Evolutionary conservation across 1,140 invertebrate genomes (phyloP).

Genomic region (Philopotamus ludificatus): DNA sequence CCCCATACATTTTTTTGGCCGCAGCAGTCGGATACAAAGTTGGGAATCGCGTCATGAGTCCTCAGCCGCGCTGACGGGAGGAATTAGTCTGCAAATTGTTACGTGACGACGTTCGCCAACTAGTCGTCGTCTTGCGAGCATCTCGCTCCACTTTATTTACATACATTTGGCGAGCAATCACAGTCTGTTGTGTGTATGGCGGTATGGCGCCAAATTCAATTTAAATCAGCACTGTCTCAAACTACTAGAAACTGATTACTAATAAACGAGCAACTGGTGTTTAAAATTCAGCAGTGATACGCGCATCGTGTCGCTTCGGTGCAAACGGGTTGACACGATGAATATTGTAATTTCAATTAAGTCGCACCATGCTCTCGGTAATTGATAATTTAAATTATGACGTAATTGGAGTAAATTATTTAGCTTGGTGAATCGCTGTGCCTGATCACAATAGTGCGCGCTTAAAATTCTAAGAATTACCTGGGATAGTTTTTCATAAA

Average conservation of each 20-base stretch:
- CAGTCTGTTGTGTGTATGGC: conserved; percentile 8
- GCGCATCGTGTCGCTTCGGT: too few species aligned
- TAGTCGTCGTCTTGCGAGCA: conserved; percentile 18
- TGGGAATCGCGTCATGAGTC: conserved; percentile 8
- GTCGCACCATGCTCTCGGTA: too few species aligned
- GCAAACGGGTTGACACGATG: too few species aligned
- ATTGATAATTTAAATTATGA: too few species aligned
- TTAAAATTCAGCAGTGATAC: neutral
- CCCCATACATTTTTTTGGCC: neutral
- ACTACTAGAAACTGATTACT: neutral
- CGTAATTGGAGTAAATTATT: too few species aligned
- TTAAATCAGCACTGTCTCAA: neutral
- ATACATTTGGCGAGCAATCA: conserved; percentile 32
- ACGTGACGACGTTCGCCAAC: conserved; percentile 32
- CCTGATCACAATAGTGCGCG: too few species aligned
- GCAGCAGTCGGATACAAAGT: conserved; percentile 4
- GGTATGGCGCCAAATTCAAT: conserved; percentile 20
- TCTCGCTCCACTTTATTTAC: conserved; percentile 27
- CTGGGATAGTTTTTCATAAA: too few species aligned
- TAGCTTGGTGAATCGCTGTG: too few species aligned
- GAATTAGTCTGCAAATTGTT: conserved; percentile 37
- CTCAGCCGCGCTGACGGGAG: neutral
- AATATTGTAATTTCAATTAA: too few species aligned
- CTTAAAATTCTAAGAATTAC: too few species aligned
- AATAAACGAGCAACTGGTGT: neutral